phyloP scores from a whole-genome alignment of 2,888 invertebrate species.

The Aleiodes alternator region DNA sequence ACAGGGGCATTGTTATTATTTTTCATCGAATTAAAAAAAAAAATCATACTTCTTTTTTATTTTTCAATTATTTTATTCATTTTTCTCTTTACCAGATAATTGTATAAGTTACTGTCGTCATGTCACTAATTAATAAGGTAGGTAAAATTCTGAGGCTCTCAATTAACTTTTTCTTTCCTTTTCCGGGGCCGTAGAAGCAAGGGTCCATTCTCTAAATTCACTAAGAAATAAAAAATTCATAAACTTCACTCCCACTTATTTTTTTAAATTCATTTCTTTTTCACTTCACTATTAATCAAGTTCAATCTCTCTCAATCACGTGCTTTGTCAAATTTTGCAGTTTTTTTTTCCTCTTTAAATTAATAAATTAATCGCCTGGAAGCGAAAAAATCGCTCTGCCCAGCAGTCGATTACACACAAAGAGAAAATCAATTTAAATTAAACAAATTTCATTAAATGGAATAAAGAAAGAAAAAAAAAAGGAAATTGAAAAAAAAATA shows the following conservation, averaged over 20 bases:
- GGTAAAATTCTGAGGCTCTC: conserved; percentile 68
- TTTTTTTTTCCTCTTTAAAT: neutral
- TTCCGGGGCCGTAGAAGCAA: conserved; percentile 54
- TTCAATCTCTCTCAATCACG: conserved; percentile 24
- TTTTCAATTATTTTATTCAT: conserved; percentile 66
- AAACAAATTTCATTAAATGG: neutral
- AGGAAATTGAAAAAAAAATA: conserved; percentile 46
- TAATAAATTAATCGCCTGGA: conserved; percentile 1
- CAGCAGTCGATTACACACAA: conserved; percentile 4
- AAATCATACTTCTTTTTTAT: conserved; percentile 44
- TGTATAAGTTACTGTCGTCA: conserved; percentile 71
- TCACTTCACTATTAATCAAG: conserved; percentile 39
- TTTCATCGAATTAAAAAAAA: conserved; percentile 35
- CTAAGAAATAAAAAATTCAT: neutral
- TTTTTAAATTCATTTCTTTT: conserved; percentile 45
- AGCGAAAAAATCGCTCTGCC: conserved; percentile 16
- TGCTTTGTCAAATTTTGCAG: conserved; percentile 8
- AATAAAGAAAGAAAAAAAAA: conserved; percentile 13
- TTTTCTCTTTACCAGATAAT: conserved; percentile 69
- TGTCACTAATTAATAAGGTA: conserved; percentile 70
- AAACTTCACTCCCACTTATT: conserved; percentile 38
- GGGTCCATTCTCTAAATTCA: conserved; percentile 60
- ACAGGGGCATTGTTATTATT: conserved; percentile 24
- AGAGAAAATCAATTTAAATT: neutral
- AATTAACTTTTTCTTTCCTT: conserved; percentile 6